Base-by-base conservation (phyloP, 2,888 invertebrate genomes). In the Lampropteryx suffumata region DNA sequence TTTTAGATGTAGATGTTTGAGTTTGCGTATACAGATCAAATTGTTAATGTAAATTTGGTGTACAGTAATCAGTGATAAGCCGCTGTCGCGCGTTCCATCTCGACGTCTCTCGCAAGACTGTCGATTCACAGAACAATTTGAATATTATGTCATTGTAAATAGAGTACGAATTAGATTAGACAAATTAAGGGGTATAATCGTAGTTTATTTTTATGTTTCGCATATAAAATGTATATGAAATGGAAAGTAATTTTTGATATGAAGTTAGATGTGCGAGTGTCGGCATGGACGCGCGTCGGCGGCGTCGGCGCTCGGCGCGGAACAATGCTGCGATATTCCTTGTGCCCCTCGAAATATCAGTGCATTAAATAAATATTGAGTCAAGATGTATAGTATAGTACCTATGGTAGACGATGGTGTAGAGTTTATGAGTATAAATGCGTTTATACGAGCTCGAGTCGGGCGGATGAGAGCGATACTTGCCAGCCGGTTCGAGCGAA, bases 291-390 rank as follows among this genome's bases (percentile, higher is more conserved):
- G 72, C 71, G 76, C 73, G 75, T 67, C 73, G 76, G 75, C 72
- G 73, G 69, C 59, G 29, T n/a, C 26, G 58, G 72, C 72, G 71
- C 65, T 59, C 51, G 66, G 69, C 69, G 73, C 70, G 56, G 62
- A 85, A 84, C 87, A 69, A 80, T 86, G 85, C 88, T 88, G 89
- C 84, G 88, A 87, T 88, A 89, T 85, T 82, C 80, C 82, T 79
- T 84, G 89, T 86, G 88, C 86, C 87, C 86, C 87, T 82, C 78
- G 83, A 82, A 76, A 81, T 85, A 84, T 86, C 86, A 84, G 86
- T 85, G 87, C 86, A 81, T 86, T 86, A 84, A 62, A 57, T 80
- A 79, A 47, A 52, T 51, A 55, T 49, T 72, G 84, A 86, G 87
- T 88, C 85, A 78, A 79, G 80, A 81, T 82, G 82, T 83, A 78